These are phyloP conservation scores for Myiozetetes cayanensis DNA, from an alignment of 2,113 vertebrate species.

Conservation along the genomic window DNA sequence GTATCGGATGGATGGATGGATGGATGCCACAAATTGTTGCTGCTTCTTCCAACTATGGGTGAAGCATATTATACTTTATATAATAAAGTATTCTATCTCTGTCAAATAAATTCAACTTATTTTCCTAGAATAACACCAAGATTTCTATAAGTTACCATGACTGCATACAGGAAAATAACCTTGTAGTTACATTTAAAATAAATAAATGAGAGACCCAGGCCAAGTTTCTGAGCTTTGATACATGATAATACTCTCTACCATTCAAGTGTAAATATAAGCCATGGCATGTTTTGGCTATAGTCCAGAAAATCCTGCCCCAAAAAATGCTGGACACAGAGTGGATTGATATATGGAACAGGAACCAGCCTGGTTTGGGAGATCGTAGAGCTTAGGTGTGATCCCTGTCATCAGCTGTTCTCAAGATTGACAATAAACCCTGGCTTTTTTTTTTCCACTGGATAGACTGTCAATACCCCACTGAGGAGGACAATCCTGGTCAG, in stretches of 20 bases:
- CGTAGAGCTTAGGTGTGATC: background rate
- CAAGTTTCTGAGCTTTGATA: background rate
- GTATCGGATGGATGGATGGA: background rate
- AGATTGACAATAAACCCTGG: background rate
- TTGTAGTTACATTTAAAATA: background rate
- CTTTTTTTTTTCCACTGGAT: no score
- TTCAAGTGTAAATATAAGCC: background rate
- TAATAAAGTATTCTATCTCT: background rate
- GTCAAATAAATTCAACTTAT: background rate
- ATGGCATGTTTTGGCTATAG: background rate
- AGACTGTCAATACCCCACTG: no score
- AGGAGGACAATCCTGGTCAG: background rate
- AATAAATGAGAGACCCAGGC: background rate
- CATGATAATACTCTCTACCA: background rate
- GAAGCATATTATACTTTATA: background rate
- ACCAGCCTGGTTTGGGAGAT: background rate
- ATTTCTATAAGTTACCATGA: background rate
- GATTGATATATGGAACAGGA: background rate
- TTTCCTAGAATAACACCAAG: background rate
- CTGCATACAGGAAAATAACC: background rate
- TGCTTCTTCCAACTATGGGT: background rate
- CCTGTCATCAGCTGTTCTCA: background rate
- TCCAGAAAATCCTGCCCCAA: background rate
- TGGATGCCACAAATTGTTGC: background rate
- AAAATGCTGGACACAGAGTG: background rate